Evolutionary conservation across 2,797 vertebrate genomes (phyloP).

Genomic region (Sebastes glaucus): DNA sequence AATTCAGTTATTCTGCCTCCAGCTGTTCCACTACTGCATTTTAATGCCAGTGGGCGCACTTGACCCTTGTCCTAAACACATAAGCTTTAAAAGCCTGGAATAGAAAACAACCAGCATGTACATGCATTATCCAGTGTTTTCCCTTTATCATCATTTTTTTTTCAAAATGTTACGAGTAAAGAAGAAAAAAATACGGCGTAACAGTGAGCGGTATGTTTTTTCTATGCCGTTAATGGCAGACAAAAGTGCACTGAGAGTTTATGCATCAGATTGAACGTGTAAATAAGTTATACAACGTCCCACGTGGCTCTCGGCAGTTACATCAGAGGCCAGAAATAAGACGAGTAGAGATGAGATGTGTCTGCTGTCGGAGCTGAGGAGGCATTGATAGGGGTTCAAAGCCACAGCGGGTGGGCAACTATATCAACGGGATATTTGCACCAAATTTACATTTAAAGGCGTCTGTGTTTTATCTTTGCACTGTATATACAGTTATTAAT

Average conservation of each 20-base stretch:
- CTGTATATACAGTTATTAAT: neutral
- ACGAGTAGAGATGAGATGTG: slow-evolving; percentile 17
- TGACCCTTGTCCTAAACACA: slow-evolving; percentile 33
- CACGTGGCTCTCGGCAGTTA: slow-evolving; percentile 26
- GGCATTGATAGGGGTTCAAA: slow-evolving; percentile 31
- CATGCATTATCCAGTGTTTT: slow-evolving; percentile 25
- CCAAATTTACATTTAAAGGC: slow-evolving; percentile 27
- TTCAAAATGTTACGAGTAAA: neutral
- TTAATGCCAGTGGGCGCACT: slow-evolving; percentile 39
- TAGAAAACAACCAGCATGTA: neutral
- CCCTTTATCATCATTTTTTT: neutral
- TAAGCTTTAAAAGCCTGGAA: slow-evolving; percentile 19
- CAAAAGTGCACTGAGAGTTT: slow-evolving; percentile 7
- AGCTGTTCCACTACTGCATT: slow-evolving; percentile 40
- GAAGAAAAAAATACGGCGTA: neutral
- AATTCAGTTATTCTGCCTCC: slow-evolving; percentile 28
- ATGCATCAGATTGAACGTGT: slow-evolving; percentile 23
- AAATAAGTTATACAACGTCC: slow-evolving; percentile 34
- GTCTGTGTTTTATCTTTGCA: neutral
- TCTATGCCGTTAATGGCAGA: neutral
- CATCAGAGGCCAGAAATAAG: slow-evolving; percentile 36
- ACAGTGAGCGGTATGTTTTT: neutral
- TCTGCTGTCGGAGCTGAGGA: slow-evolving; percentile 14
- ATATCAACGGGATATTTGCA: slow-evolving; percentile 5
- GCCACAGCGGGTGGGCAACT: slow-evolving; percentile 14